Conservation (phyloP, 2,888 invertebrate genomes). For the Aethes cnicana region DNA sequence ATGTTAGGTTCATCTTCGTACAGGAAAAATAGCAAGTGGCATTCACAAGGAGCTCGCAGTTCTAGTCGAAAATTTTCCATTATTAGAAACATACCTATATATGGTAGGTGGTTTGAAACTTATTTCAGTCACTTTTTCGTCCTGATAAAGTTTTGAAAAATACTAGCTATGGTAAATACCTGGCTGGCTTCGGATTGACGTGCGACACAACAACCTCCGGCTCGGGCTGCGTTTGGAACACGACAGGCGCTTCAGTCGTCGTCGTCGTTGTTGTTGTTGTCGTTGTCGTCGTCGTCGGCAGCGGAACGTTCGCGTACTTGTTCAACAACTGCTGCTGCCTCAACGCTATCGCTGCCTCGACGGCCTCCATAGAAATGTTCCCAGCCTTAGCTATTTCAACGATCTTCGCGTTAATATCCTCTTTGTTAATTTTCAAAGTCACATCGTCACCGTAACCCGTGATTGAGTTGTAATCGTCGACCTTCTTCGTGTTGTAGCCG, state of each 20-base stretch:
- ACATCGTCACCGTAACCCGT: slow-evolving; percentile 74
- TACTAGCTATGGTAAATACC: slow-evolving; percentile 52
- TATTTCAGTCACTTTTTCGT: too few species aligned
- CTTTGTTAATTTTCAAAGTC: slow-evolving; percentile 65
- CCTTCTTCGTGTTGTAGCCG: slow-evolving; percentile 71
- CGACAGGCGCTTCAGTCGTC: slow-evolving; percentile 52
- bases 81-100: too few species aligned
- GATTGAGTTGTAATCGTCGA: slow-evolving; percentile 75
- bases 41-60: too few species aligned
- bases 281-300: slow-evolving; percentile 73
- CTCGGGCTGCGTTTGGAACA: slow-evolving; percentile 65
- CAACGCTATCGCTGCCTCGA: slow-evolving; percentile 88
- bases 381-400: slow-evolving; percentile 85
- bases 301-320: slow-evolving; percentile 77
- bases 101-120: too few species aligned
- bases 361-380: slow-evolving; percentile 89
- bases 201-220: slow-evolving; percentile 63
- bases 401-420: slow-evolving; percentile 74
- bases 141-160: too few species aligned
- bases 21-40: too few species aligned
- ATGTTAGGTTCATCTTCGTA: too few species aligned
- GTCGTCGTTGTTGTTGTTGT: slow-evolving; percentile 68
- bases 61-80: too few species aligned
- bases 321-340: slow-evolving; percentile 86
- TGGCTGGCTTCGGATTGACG: slow-evolving; percentile 63